Base-by-base conservation (phyloP, 35 echinoderm and acorn worm genomes). In the Lytechinus pictus region DNA sequence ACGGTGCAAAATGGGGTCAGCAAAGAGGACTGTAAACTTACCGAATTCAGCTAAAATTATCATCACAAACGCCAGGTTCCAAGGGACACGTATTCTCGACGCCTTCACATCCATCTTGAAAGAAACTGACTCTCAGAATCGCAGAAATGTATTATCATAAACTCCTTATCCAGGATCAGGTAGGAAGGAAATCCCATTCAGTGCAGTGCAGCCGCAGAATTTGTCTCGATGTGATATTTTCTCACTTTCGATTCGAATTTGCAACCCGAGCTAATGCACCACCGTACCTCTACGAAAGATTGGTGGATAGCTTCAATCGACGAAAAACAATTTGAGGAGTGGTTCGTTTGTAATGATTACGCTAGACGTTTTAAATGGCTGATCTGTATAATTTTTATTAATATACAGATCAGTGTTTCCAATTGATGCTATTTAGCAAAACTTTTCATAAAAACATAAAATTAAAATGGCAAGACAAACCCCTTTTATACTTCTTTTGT, bases 61-160 rank as follows among this genome's bases (percentile, higher is more conserved):
- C 6, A 57, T 5, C 13, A 54, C 14, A 57, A 93, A 53, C n/a
- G 52, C 88, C 88, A 29, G 10, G 27, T 52, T 52, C 88, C 88
- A 90, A 44, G 28, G 9, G 52, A 54, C 28, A 54, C 5, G 33
- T 90, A 27, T 21, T 10, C 29, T 90, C 14, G 29, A 54, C 52
- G 29, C 88, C 28, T 21, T 90, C 28, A 90, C 88, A 90, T 28
- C 28, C 88, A 90, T 90, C 52, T 90, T 90, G 88, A 90, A 90
- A 33, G 16, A 54, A 52, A 90, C 13, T 21, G 16, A 52, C 28
- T 4, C 28, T 44, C 33, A 21, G 9, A 51, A 44, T 54, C 88
- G 52, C 28, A 12, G 12, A 8, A 54, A 90, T 14, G 28, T 54
- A 90, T 54, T 6, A 52, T 54, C n/a, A 51, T 33, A 27, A 90